phyloP scores from a whole-genome alignment of 2,888 invertebrate genomes.

The Tromatobia lineatoria region DNA sequence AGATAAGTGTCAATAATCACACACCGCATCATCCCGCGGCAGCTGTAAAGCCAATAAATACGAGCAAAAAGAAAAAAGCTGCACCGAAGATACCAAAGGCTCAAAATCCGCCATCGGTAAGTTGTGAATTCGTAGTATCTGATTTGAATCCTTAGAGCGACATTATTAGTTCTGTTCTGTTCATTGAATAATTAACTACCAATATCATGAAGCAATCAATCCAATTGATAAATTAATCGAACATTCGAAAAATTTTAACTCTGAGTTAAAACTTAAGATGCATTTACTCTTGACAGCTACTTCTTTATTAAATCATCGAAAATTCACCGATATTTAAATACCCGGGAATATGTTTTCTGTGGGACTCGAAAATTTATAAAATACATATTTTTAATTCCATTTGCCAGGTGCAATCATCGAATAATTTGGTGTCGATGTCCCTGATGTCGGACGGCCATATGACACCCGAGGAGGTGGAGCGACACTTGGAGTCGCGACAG shows the following conservation, averaged over 20 bases:
- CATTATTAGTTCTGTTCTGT: not conserved
- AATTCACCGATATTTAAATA: no score
- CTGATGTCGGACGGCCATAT: constrained; percentile 92
- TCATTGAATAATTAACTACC: no score
- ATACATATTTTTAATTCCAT: constrained; percentile 63
- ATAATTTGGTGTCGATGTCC: constrained; percentile 86
- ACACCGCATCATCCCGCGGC: constrained; percentile 82
- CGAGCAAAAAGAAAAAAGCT: constrained; percentile 86
- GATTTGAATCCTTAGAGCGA: not conserved
- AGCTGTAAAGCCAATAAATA: constrained; percentile 85
- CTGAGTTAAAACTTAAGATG: no score
- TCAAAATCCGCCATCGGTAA: constrained; percentile 80
- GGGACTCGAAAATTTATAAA: not conserved
- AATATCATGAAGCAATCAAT: no score
- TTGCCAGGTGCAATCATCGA: constrained; percentile 87
- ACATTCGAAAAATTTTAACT: no score
- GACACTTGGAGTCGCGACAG: constrained; percentile 94
- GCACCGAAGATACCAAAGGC: constrained; percentile 85
- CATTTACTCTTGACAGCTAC: no score
- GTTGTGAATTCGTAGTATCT: not conserved
- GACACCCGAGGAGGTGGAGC: constrained; percentile 96
- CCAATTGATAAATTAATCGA: no score
- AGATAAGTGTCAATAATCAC: constrained; percentile 84
- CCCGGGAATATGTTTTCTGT: not conserved
- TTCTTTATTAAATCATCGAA: no score